These are phyloP conservation scores for Agrilus biguttatus DNA, from an alignment of 2,888 invertebrate species.

Conservation along the genomic window DNA sequence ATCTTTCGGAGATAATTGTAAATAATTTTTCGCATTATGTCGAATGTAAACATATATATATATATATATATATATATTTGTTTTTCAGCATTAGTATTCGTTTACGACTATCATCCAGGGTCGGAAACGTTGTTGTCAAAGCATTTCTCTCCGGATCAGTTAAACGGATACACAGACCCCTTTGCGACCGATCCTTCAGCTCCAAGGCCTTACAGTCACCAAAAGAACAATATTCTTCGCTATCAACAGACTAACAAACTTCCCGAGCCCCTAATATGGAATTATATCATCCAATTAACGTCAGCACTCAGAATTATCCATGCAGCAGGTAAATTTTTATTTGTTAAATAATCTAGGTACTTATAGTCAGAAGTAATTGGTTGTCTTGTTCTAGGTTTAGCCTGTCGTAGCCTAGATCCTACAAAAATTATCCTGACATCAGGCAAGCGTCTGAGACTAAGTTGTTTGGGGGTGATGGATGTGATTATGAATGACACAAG, in stretches of 20 bases:
- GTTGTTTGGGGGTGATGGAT: constrained; percentile 69
- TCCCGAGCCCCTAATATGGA: constrained; percentile 89
- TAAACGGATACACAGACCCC: constrained; percentile 58
- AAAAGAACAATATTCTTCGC: constrained; percentile 66
- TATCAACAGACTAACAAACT: constrained; percentile 57
- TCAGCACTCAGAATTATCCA: constrained; percentile 88
- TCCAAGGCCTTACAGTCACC: constrained; percentile 66
- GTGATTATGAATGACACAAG: constrained; percentile 62
- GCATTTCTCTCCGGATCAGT: constrained; percentile 56
- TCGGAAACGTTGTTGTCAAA: constrained; percentile 77
- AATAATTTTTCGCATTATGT: constrained; percentile 26
- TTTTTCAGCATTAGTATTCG: constrained; percentile 77
- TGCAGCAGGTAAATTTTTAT: constrained; percentile 38
- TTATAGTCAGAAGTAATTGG: constrained; percentile 28
- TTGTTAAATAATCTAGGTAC: constrained; percentile 18
- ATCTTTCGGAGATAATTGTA: constrained; percentile 91
- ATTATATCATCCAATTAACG: constrained; percentile 87
- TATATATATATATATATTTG: neutral
- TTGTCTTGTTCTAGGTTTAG: constrained; percentile 52
- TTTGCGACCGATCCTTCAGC: constrained; percentile 74
- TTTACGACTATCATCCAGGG: constrained; percentile 89
- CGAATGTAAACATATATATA: no score
- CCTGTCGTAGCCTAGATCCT: constrained; percentile 76
- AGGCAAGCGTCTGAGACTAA: constrained; percentile 52
- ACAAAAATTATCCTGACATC: constrained; percentile 64